Evolutionary conservation across 92 coral and sea anemone species (phyloP).

Genomic region (Bergia sp.): DNA sequence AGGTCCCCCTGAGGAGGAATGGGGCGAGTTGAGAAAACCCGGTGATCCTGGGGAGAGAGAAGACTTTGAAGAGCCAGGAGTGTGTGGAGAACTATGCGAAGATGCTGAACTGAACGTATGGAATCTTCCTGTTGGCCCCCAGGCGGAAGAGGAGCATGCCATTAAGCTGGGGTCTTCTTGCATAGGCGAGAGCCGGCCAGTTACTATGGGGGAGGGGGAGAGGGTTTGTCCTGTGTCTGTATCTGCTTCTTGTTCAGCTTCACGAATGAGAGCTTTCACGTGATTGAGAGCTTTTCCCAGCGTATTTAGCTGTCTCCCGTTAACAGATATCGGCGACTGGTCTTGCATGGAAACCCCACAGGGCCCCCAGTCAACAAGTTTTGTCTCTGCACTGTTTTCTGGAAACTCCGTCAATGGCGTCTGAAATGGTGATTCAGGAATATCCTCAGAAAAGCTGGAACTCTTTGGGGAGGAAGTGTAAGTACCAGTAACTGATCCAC

Average conservation of each 20-base stretch:
- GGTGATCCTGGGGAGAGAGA: slow-evolving; percentile 98
- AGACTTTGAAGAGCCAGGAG: slow-evolving; percentile 84
- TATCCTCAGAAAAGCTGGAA: slow-evolving; percentile 30
- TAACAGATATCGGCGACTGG: neutral
- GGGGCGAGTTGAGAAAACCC: slow-evolving; percentile 92
- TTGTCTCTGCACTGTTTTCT: slow-evolving; percentile 6
- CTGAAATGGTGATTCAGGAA: slow-evolving; percentile 41
- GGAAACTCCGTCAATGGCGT: slow-evolving; percentile 1
- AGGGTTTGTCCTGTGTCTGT: slow-evolving; percentile 55
- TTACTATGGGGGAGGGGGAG: slow-evolving; percentile 53
- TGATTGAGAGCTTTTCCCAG: slow-evolving; percentile 87
- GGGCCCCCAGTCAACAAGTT: neutral
- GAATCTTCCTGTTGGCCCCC: slow-evolving; percentile 65
- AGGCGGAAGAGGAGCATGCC: slow-evolving; percentile 65
- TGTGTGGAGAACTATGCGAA: slow-evolving; percentile 87
- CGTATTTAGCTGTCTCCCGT: slow-evolving; percentile 61
- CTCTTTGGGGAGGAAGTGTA: slow-evolving; percentile 32
- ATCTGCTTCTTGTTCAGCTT: slow-evolving; percentile 94
- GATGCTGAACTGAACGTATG: slow-evolving; percentile 89
- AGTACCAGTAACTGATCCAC: slow-evolving; percentile 22
- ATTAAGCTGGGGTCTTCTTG: slow-evolving; percentile 72
- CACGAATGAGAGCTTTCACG: slow-evolving; percentile 91
- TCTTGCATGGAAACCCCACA: neutral
- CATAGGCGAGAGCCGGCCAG: slow-evolving; percentile 76
- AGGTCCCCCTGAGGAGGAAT: slow-evolving; percentile 80